These are phyloP conservation scores for Catharus fuscescens DNA, from an alignment of 2,113 vertebrate genomes.

Conservation along the genomic window DNA sequence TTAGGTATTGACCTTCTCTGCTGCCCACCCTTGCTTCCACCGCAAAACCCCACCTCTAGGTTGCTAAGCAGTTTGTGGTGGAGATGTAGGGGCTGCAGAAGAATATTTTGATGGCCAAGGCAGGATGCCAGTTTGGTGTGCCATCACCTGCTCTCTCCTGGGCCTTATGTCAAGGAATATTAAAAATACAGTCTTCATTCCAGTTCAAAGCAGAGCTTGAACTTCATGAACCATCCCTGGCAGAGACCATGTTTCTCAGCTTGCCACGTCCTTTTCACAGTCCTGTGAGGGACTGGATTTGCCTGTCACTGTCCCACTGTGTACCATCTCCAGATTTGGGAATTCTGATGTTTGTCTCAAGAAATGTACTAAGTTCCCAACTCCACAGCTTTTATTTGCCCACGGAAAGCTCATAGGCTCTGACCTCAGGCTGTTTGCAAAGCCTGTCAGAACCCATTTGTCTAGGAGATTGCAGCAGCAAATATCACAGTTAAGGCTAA, in stretches of 20 bases:
- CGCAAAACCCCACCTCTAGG: neutral
- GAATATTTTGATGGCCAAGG: neutral
- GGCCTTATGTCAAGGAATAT: neutral
- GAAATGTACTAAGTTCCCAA: neutral
- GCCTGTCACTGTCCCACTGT: neutral
- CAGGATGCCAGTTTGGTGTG: neutral
- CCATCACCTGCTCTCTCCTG: neutral
- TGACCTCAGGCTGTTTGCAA: conserved; percentile 27
- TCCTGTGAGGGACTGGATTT: neutral
- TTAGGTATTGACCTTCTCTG: neutral
- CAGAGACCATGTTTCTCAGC: neutral
- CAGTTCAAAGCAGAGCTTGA: neutral
- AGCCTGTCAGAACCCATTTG: conserved; percentile 54
- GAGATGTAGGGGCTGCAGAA: neutral
- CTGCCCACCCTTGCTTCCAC: neutral
- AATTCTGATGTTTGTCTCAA: neutral
- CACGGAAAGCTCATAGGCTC: neutral
- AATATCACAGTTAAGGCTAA: conserved; percentile 31
- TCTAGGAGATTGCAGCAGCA: neutral
- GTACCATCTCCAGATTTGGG: neutral
- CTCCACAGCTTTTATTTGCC: neutral
- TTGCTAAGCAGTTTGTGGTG: neutral
- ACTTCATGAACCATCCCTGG: neutral
- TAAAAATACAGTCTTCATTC: neutral
- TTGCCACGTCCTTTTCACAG: neutral